Conservation (phyloP, 2,797 vertebrate species). For the Bradypodion pumilum region DNA sequence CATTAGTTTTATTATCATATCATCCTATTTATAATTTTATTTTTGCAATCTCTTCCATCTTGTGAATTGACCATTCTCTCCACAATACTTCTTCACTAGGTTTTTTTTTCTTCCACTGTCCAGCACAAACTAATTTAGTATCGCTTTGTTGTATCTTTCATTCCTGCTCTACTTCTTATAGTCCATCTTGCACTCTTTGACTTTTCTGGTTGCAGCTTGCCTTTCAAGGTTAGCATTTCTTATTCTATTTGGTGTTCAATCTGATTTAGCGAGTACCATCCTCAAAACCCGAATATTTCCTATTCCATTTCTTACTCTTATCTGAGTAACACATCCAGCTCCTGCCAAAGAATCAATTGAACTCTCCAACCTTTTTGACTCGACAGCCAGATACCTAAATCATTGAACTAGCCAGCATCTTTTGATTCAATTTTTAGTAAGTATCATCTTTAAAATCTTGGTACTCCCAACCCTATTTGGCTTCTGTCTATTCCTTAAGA, state of each 20-base stretch:
- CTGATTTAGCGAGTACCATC: too few species aligned
- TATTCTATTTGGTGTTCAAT: neutral
- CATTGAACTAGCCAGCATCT: neutral
- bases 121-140: neutral
- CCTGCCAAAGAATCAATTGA: too few species aligned
- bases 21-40: neutral
- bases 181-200: neutral
- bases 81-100: neutral
- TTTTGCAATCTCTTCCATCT: too few species aligned
- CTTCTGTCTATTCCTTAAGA: neutral
- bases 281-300: too few species aligned
- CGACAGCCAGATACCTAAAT: too few species aligned
- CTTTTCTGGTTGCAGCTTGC: neutral
- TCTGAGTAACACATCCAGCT: too few species aligned
- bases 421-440: neutral
- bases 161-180: neutral
- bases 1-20: neutral
- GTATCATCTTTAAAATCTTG: neutral
- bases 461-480: neutral
- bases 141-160: neutral
- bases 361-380: neutral
- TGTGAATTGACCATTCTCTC: neutral
- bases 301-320: too few species aligned
- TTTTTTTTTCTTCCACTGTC: neutral
- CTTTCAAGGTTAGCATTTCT: neutral